Percentiles rank a stretch among this genome's conserved stretches.
Conservation (phyloP, 2,888 invertebrate species). For the Eilema griseolum region DNA sequence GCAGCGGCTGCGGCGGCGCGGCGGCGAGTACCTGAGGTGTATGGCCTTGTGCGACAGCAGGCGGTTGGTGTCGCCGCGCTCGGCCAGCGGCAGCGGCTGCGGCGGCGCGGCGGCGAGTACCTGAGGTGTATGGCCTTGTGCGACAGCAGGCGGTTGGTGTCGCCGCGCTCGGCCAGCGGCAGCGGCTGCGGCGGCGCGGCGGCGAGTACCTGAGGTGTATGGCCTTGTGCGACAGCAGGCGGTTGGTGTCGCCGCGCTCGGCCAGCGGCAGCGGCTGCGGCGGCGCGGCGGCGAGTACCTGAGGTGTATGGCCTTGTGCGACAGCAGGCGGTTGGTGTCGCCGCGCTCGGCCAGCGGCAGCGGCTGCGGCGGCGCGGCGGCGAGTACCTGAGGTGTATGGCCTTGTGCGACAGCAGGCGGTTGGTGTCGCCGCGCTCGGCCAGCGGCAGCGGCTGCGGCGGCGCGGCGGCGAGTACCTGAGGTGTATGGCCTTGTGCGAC, state of each 20-base stretch:
- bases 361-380: neutral
- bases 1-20: too few species aligned
- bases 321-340: neutral
- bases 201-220: conserved; percentile 91
- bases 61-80: conserved; percentile 95
- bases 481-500: neutral
- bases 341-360: neutral
- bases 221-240: conserved; percentile 95
- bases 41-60: conserved; percentile 96
- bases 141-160: conserved; percentile 1
- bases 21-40: conserved; percentile 88
- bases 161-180: neutral
- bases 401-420: conserved; percentile 95
- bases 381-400: conserved; percentile 92
- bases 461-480: too few species aligned
- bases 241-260: conserved; percentile 95
- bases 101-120: conserved; percentile 88
- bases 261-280: conserved; percentile 91
- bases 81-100: conserved; percentile 91
- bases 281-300: conserved; percentile 88
- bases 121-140: too few species aligned
- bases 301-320: neutral
- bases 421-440: conserved; percentile 95
- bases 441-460: conserved; percentile 92
- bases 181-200: too few species aligned